Evolutionary conservation across 2,888 invertebrate genomes (phyloP).

Genomic region (Bombylius major): DNA sequence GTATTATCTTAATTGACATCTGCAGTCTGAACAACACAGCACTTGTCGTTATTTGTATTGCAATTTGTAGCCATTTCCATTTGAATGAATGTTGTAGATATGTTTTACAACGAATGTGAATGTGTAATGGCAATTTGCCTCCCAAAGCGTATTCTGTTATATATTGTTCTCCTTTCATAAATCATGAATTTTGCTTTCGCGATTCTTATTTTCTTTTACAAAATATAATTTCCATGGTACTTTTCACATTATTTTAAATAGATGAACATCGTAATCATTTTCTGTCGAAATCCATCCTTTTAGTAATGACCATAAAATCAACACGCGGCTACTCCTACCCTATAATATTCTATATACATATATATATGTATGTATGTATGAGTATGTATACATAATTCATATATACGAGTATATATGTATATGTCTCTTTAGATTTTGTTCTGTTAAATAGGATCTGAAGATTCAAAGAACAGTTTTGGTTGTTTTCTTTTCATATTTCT

Average conservation of each 20-base stretch:
- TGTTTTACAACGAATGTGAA: neutral
- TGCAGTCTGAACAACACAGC: neutral
- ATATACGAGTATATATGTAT: too few species aligned
- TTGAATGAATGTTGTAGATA: neutral
- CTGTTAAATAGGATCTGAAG: too few species aligned
- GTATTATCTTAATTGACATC: neutral
- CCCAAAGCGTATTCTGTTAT: neutral
- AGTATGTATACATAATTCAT: too few species aligned
- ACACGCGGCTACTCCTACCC: neutral
- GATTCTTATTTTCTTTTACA: neutral
- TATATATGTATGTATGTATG: too few species aligned
- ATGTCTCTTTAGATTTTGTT: too few species aligned
- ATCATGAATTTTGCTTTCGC: neutral
- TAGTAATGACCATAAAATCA: neutral
- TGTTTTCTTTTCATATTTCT: too few species aligned
- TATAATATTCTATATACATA: too few species aligned
- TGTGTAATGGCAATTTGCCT: neutral
- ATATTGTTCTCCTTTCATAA: neutral
- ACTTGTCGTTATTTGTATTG: constrained; percentile 1
- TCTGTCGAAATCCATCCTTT: neutral
- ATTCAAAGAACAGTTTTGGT: too few species aligned
- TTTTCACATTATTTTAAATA: neutral
- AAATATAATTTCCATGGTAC: neutral
- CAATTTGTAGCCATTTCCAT: constrained; percentile 3
- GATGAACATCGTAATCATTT: neutral